Evolutionary conservation across 2,888 invertebrate species (phyloP).

Genomic region (Apodemia hepburni): DNA sequence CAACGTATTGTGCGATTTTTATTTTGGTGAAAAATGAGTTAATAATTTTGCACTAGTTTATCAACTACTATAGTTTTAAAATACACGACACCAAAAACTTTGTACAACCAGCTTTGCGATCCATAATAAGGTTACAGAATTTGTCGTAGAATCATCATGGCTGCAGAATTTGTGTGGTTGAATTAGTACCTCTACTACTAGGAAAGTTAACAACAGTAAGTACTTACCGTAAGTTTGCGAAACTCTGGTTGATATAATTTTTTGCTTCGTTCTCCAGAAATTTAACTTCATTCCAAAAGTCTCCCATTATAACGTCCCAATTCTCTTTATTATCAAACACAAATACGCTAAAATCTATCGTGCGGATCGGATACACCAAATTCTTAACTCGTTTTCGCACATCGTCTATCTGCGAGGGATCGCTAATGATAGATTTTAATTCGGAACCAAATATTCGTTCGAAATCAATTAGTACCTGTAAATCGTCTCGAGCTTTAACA

Average conservation of each 20-base stretch:
- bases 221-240: slow-evolving; percentile 84
- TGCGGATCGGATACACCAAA: slow-evolving; percentile 86
- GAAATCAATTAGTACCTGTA: slow-evolving; percentile 89
- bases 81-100: too few species aligned
- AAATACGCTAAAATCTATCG: slow-evolving; percentile 92
- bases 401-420: slow-evolving; percentile 92
- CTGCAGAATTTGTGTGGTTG: too few species aligned
- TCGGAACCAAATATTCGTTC: slow-evolving; percentile 94
- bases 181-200: too few species aligned
- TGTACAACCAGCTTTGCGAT: too few species aligned
- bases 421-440: slow-evolving; percentile 91
- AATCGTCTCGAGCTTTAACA: background rate
- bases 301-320: slow-evolving; percentile 91
- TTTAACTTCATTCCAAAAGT: slow-evolving; percentile 87
- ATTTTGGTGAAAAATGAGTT: too few species aligned
- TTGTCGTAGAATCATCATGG: too few species aligned
- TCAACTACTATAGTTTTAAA: too few species aligned
- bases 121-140: too few species aligned
- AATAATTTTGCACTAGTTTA: too few species aligned
- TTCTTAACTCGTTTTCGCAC: slow-evolving; percentile 90
- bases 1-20: too few species aligned
- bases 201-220: too few species aligned
- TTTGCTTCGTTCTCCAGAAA: slow-evolving; percentile 90
- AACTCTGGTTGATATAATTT: slow-evolving; percentile 92
- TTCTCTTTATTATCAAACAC: slow-evolving; percentile 88